These are phyloP conservation scores for Sarcophaga rosellei DNA, from an alignment of 2,888 invertebrate genomes.

Conservation along the genomic window DNA sequence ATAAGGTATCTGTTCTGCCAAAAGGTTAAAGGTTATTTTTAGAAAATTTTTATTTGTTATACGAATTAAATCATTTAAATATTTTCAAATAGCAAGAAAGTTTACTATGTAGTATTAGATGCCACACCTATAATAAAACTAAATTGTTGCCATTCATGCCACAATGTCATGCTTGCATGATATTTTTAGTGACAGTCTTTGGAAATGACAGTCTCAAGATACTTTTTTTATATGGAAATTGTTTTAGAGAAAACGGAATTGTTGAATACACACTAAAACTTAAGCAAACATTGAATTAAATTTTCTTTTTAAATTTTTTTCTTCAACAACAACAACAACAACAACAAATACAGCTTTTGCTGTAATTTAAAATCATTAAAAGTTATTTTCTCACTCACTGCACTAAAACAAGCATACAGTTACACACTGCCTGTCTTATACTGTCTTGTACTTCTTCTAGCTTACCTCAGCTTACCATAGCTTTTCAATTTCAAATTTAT, in stretches of 20 bases:
- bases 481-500: background rate
- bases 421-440: background rate
- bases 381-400: constrained; percentile 41
- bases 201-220: no score
- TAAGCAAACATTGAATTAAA: constrained; percentile 18
- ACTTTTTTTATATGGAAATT: no score
- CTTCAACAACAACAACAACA: background rate
- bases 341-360: background rate
- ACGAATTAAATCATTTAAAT: no score
- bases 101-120: no score
- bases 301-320: constrained; percentile 6
- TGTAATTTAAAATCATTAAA: constrained; percentile 51
- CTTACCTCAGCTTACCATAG: background rate
- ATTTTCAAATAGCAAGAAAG: no score
- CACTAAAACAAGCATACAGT: background rate
- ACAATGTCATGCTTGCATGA: background rate
- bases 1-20: no score
- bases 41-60: no score
- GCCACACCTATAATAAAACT: no score
- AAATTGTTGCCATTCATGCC: no score
- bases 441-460: background rate
- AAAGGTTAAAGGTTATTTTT: no score
- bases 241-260: no score
- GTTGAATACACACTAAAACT: background rate
- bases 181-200: background rate